Conservation (phyloP, 1,140 invertebrate genomes). For the Thaumatotibia leucotreta region DNA sequence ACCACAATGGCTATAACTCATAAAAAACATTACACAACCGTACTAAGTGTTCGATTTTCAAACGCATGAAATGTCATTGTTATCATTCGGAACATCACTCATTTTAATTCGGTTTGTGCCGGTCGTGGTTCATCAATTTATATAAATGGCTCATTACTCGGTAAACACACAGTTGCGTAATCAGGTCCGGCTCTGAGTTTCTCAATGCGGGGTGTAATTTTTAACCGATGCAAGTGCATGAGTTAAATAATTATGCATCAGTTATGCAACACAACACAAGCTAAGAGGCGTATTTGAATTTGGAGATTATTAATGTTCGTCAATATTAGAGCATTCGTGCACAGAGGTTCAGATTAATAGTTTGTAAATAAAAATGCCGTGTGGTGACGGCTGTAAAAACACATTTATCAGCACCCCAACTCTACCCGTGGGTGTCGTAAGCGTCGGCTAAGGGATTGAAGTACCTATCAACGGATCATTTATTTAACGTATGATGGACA, state of each 20-base stretch:
- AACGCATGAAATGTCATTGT: constrained; percentile 37
- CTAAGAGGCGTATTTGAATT: background rate
- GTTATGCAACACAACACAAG: constrained; percentile 28
- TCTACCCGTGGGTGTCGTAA: too few relatives aligned
- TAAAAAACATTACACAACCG: constrained; percentile 31
- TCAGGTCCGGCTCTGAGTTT: constrained; percentile 25
- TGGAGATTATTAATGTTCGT: too few relatives aligned
- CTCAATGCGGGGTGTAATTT: constrained; percentile 33
- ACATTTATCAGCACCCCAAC: too few relatives aligned
- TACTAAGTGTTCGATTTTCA: constrained; percentile 6
- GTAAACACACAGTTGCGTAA: constrained; percentile 37
- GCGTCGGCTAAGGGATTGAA: too few relatives aligned
- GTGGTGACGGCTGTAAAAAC: too few relatives aligned
- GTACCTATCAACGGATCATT: too few relatives aligned
- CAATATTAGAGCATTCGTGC: too few relatives aligned
- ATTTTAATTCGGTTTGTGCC: constrained; percentile 35
- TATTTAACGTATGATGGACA: too few relatives aligned
- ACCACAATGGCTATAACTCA: constrained; percentile 24
- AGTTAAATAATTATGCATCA: constrained; percentile 30
- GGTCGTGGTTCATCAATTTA: constrained; percentile 37
- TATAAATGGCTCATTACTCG: constrained; percentile 50
- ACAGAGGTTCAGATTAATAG: too few relatives aligned
- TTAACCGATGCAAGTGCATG: constrained; percentile 25
- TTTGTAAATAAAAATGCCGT: too few relatives aligned
- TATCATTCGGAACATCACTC: constrained; percentile 40